Conservation (phyloP, 1,140 invertebrate species). For the Eriosoma lanigerum region DNA sequence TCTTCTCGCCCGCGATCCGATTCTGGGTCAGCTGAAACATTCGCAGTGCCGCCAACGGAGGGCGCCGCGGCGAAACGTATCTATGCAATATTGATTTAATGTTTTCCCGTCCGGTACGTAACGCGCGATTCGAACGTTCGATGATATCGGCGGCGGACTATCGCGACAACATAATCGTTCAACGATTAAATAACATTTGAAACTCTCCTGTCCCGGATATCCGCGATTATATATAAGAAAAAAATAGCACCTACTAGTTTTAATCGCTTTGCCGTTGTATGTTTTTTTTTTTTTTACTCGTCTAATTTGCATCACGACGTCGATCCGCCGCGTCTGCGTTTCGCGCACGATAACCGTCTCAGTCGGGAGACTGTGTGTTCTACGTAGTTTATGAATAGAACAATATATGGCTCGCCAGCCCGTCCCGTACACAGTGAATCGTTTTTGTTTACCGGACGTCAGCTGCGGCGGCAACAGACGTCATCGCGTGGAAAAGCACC, state of each 20-base stretch:
- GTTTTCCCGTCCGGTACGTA: not conserved
- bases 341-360: not conserved
- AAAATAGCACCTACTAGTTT: no score
- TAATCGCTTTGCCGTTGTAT: no score
- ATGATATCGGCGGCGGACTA: no score
- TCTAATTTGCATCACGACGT: not conserved
- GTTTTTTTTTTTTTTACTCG: no score
- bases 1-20: constrained; percentile 5
- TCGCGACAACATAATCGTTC: no score
- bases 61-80: not conserved
- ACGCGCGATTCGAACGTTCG: not conserved
- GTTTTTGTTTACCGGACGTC: not conserved
- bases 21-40: constrained; percentile 48
- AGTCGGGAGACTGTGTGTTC: no score
- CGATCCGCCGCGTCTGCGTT: not conserved
- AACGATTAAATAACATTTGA: no score
- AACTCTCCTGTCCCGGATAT: no score
- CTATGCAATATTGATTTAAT: constrained; percentile 10
- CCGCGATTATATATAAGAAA: no score
- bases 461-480: not conserved
- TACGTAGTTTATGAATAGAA: constrained; percentile 23
- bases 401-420: not conserved
- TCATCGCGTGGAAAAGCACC: no score
- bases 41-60: constrained; percentile 41
- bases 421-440: not conserved